Evolutionary conservation across 2,113 vertebrate genomes (phyloP), one percentile per base, ranked within the genome.

Genomic region (Pluvialis apricaria): DNA sequence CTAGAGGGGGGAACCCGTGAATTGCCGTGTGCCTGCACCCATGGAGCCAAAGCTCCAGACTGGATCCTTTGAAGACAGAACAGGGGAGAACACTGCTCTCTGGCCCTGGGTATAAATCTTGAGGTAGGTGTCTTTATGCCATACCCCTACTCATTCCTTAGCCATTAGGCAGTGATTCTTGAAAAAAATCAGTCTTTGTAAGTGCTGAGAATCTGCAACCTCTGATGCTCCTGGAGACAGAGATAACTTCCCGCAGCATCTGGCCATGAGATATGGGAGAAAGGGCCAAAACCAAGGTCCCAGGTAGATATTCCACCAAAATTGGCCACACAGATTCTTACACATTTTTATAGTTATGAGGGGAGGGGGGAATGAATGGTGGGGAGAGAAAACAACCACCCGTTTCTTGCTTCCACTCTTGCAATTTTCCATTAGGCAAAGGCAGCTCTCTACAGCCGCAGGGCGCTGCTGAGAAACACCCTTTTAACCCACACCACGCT

Each of bases 61-160:
- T 51, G 76, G 29, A 68, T 57, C n/a, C 24, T 52, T 64, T 77
- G 49, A 65, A 60, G 36, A 34, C 7, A 10, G 17, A 85, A 57
- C 2, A 70, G 45, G 15, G 80, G 36, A 58, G 10, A 68, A 20
- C n/a, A 78, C 19, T 28, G 45, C 5, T 16, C 13, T 64, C 20
- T 34, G 18, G 7, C 6, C 47, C 18, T 6, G 47, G 26, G 24
- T 29, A 5, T 47, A 77, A 86, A 82, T 16, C 18, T 62, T 52
- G 15, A 14, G 19, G 34, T 4, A 61, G 8, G 20, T 51, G 20
- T 55, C 65, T 10, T 29, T 82, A 9, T 5, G 9, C 18, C 14
- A 11, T 12, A 10, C 2, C n/a, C 8, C 5, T 6, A 34, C 0
- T 19, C 0, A 6, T 32, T 58, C 68, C 52, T 75, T 58, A 29